These are phyloP conservation scores for Acrobasis suavella DNA, from an alignment of 2,888 invertebrate genomes.

Conservation along the genomic window DNA sequence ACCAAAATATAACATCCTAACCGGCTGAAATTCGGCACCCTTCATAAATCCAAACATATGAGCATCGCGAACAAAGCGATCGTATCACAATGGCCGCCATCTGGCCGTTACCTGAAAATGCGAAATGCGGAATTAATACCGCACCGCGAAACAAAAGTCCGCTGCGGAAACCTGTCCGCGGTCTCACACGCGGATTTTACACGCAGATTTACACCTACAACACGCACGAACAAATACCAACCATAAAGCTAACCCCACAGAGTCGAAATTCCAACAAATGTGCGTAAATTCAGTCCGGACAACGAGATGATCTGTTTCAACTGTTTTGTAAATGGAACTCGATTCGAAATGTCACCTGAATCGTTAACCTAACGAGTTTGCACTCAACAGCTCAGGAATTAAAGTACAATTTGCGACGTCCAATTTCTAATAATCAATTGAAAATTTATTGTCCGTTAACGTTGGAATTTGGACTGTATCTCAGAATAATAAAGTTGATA, in stretches of 20 bases:
- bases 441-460: constrained; percentile 31
- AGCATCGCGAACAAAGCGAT: constrained; percentile 40
- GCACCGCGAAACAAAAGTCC: constrained; percentile 60
- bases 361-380: constrained; percentile 41
- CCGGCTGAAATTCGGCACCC: constrained; percentile 8
- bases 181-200: constrained; percentile 60
- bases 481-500: constrained; percentile 29
- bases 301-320: constrained; percentile 60
- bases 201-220: constrained; percentile 61
- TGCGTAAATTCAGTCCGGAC: constrained; percentile 45
- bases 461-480: constrained; percentile 26
- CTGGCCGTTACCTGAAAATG: constrained; percentile 43
- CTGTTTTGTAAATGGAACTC: constrained; percentile 66
- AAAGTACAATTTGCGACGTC: constrained; percentile 34
- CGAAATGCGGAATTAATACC: constrained; percentile 44
- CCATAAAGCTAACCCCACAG: constrained; percentile 31
- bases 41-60: constrained; percentile 21
- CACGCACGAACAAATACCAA: constrained; percentile 36
- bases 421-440: constrained; percentile 25
- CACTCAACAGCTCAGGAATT: constrained; percentile 38
- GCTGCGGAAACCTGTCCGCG: constrained; percentile 67
- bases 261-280: constrained; percentile 37
- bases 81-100: constrained; percentile 44
- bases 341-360: constrained; percentile 72
- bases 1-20: neutral